Base-by-base conservation (phyloP, 2,888 invertebrate genomes). In the Zhuqinia jingwanae region DNA sequence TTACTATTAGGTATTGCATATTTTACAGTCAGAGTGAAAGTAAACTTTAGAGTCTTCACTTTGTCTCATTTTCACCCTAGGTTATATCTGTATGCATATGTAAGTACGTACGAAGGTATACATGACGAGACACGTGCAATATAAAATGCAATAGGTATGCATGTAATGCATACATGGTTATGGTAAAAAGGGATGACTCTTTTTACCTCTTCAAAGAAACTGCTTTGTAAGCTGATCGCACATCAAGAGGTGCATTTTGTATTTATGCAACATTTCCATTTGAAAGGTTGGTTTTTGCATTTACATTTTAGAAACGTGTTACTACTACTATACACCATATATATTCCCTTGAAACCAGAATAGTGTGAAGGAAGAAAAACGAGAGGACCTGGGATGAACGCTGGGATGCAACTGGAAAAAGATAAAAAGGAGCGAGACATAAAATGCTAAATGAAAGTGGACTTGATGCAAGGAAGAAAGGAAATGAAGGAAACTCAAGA, bases 21-120 rank as follows among this genome's bases (percentile, higher is more conserved):
- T n/a, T 65, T 36, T 65, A 65, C 17, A 11, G 58, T n/a, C 47
- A 17, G 17, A 17, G 8, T 56, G 11, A 13, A 15, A 20, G 10
- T 56, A n/a, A 17, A 56, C 17, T 56, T 56, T 56, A 47, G 15
- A 13, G n/a, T 20, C 20, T 42, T 42, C 65, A 2, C 22, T 3
- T 68, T 68, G 22, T 70, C 36, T 68, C 68, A 68, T 68, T 68
- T 70, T 47, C 70, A 70, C 70, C 20, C 17, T 47, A n/a, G 11
- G 20, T 6, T 25, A 60, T 25, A 56, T 13, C 30, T 2, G 20
- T 20, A 63, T 22, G 8, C 15, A 25, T 15, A 25, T 1, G 10
- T 65, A 36, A 65, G 13, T 30, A 36, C 30, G n/a, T 17, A 47
- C 70, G 45, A n/a, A n/a, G n/a, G n/a, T n/a, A n/a, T n/a, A n/a